Evolutionary conservation across 2,888 invertebrate genomes (phyloP), one percentile per base, ranked within the genome.

Genomic region (Papilio elwesi): DNA sequence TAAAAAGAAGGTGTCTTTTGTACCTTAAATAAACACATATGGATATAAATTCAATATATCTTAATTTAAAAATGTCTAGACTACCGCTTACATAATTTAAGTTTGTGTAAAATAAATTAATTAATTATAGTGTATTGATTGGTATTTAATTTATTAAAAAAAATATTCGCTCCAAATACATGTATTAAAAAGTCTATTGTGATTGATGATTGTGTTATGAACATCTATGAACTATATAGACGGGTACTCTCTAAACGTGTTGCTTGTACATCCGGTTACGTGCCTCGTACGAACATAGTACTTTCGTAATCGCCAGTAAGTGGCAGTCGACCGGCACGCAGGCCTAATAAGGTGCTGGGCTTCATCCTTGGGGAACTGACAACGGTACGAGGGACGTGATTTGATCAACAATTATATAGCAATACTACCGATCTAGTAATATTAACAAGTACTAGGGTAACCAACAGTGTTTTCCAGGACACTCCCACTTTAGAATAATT

Each of bases 261-360:
- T 55, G 57, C 49, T 64, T 36, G 59, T 65, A 69, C 62, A 70
- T 69, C 73, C 69, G 73, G 73, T 73, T 73, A 52, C 69, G 73
- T 59, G 69, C 57, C 65, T 36, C 13, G 55, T 65, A 73, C 57
- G 63, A 26, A 57, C 55, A 12, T 7, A 13, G 55, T 73, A 66
- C 73, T 66, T 66, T 73, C 66, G 73, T 73, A 73, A 73, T 66
- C 52, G 47, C 9, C 59, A 55, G 38, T 53, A 53, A 16, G 16
- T 47, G 62, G 11, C 53, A 51, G 49, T 55, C 64, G 51, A 65
- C 26, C 43, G 52, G 47, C 43, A 52, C 4, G 52, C 59, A 51
- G 26, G 47, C 59, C 66, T 52, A 65, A 69, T 73, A 73, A 15
- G 62, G 64, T 13, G 51, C 43, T 69, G 51, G 69, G 13, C 55